Percentiles rank a stretch among this genome's conserved stretches.
phyloP scores from a whole-genome alignment of 2,113 vertebrate genomes.

The Paraplagusia blochii region DNA sequence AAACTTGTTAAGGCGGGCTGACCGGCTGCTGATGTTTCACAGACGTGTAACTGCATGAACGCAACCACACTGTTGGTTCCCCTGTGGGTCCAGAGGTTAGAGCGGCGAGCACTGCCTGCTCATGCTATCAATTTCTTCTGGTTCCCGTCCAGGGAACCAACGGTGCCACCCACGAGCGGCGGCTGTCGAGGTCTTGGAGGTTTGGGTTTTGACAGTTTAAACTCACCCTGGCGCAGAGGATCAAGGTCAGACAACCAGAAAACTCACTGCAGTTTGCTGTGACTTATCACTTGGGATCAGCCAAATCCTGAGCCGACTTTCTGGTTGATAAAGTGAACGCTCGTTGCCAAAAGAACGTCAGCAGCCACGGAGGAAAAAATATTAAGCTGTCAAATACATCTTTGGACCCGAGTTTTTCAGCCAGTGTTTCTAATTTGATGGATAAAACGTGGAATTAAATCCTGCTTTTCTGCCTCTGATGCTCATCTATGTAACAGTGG shows the following conservation, averaged over 20 bases:
- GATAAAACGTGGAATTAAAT: conserved; percentile 36
- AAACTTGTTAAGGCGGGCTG: conserved; percentile 41
- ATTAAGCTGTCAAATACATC: conserved; percentile 37
- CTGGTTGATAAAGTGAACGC: conserved; percentile 14
- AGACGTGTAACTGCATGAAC: conserved; percentile 43
- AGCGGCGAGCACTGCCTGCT: conserved; percentile 45
- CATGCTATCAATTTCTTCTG: conserved; percentile 45
- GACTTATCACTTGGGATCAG: background rate
- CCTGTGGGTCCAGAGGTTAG: conserved; percentile 56
- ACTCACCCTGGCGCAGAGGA: conserved; percentile 19
- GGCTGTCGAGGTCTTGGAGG: conserved; percentile 39
- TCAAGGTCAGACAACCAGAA: conserved; percentile 6
- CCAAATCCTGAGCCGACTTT: conserved; percentile 24
- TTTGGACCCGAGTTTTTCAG: conserved; percentile 16
- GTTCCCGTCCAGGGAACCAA: conserved; percentile 34
- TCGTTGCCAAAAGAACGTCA: conserved; percentile 31
- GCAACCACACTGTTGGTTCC: conserved; percentile 44
- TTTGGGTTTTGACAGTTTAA: conserved; percentile 43
- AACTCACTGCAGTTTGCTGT: conserved; percentile 15
- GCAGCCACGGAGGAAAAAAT: conserved; percentile 43
- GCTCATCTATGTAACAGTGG: conserved; percentile 12
- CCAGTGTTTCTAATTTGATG: conserved; percentile 42
- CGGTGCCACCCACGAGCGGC: conserved; percentile 53
- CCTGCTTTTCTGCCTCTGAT: conserved; percentile 32
- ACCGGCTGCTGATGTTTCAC: conserved; percentile 56